phyloP scores from a whole-genome alignment of 2,113 vertebrate genomes.

The Leptodactylus fuscus region DNA sequence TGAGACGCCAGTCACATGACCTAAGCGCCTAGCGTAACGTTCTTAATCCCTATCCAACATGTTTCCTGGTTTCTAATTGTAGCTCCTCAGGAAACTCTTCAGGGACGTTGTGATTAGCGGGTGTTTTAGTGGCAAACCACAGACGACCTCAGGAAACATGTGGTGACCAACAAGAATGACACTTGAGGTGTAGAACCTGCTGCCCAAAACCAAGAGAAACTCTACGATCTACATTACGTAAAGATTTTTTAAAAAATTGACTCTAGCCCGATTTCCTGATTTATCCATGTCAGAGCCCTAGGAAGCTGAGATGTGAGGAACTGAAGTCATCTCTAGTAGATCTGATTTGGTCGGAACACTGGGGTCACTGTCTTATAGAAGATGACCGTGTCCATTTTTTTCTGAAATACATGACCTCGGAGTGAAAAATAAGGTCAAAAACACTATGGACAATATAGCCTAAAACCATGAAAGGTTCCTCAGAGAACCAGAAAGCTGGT shows the following conservation, averaged over 20 bases:
- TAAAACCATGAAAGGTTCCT: too few relatives aligned
- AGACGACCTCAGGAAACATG: background rate
- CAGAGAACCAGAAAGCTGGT: too few relatives aligned
- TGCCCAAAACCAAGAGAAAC: background rate
- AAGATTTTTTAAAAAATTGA: background rate
- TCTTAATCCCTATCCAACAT: background rate
- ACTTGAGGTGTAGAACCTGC: background rate
- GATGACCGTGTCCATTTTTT: too few relatives aligned
- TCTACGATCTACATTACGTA: background rate
- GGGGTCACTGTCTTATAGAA: background rate
- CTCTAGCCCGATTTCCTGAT: background rate
- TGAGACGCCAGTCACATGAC: background rate
- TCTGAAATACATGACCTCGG: too few relatives aligned
- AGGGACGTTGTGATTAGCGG: background rate
- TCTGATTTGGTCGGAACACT: background rate
- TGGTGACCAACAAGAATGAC: background rate
- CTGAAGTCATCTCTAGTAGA: background rate
- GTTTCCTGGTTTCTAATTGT: constrained; percentile 22
- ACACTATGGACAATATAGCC: too few relatives aligned
- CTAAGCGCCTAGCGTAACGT: background rate
- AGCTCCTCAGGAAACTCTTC: background rate
- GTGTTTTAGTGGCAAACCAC: constrained; percentile 7
- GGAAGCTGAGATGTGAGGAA: background rate
- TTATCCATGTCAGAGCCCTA: background rate
- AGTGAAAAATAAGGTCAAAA: too few relatives aligned